Evolutionary conservation across 2,113 vertebrate genomes (phyloP).

Genomic region (Coregonus clupeaformis): DNA sequence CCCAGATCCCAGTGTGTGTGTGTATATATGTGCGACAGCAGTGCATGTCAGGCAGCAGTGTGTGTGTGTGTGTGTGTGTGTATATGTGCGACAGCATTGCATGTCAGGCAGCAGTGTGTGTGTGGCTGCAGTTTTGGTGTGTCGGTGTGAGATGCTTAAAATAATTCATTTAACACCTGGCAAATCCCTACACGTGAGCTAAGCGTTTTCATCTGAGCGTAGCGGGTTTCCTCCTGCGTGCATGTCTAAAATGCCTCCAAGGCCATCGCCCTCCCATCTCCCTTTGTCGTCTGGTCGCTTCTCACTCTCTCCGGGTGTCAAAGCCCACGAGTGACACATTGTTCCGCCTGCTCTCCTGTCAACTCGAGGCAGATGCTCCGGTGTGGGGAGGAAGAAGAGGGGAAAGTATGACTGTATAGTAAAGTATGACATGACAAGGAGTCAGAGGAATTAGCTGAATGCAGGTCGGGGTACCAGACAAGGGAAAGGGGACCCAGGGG

Average conservation of each 20-base stretch:
- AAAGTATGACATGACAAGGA: too few species aligned
- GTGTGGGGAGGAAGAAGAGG: not conserved
- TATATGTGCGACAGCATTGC: not conserved
- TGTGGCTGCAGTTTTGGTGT: too few species aligned
- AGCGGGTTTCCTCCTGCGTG: not conserved
- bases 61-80: not conserved
- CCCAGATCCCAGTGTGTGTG: not conserved
- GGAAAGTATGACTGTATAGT: too few species aligned
- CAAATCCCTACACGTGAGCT: not conserved
- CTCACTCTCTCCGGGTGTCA: slow-evolving; percentile 2
- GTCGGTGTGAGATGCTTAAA: slow-evolving; percentile 21
- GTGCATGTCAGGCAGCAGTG: not conserved
- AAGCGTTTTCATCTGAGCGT: not conserved
- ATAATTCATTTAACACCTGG: slow-evolving; percentile 23
- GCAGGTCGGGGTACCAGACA: too few species aligned
- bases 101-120: not conserved
- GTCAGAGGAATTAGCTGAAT: too few species aligned
- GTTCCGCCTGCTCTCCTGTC: slow-evolving; percentile 39
- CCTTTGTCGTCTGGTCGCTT: slow-evolving; percentile 32
- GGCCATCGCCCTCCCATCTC: not conserved
- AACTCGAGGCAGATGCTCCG: slow-evolving; percentile 19
- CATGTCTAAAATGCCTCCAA: slow-evolving; percentile 1
- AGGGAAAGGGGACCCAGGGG: not conserved
- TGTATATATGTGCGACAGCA: not conserved
- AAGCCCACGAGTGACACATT: slow-evolving; percentile 15